Percentiles rank a stretch among this genome's conserved stretches.
Conservation (phyloP, 2,797 vertebrate genomes). For the Amphiprion clarkii region DNA sequence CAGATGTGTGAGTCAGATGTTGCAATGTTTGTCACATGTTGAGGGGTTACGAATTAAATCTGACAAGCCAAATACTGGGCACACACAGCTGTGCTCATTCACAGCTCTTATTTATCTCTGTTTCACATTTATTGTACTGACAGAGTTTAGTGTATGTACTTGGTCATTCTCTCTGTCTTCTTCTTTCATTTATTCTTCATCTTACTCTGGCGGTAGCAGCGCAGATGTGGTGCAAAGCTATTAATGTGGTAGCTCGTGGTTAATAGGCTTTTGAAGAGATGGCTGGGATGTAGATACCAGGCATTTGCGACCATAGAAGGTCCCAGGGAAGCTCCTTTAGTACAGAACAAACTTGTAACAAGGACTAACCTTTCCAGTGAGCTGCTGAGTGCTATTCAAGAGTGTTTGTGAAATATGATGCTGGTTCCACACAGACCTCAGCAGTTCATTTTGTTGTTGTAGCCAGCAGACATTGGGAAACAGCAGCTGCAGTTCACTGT, state of each 20-base stretch:
- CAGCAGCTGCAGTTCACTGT: constrained; percentile 14
- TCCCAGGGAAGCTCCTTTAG: neutral
- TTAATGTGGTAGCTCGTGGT: neutral
- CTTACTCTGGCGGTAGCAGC: neutral
- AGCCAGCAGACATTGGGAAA: constrained; percentile 23
- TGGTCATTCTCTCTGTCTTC: neutral
- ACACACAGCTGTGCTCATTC: neutral
- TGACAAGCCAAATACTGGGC: constrained; percentile 10
- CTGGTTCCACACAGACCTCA: constrained; percentile 9
- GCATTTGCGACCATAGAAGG: constrained; percentile 12
- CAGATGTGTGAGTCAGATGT: constrained; percentile 2
- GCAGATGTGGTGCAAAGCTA: constrained; percentile 1
- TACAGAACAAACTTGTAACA: neutral
- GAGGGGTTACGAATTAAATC: constrained; percentile 50
- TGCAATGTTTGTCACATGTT: constrained; percentile 41
- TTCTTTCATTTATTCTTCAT: constrained; percentile 1
- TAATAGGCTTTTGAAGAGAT: constrained; percentile 15
- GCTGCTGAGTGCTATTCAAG: constrained; percentile 17
- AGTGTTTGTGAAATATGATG: constrained; percentile 41
- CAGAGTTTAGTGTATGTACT: neutral
- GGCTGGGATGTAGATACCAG: neutral
- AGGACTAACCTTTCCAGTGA: constrained; percentile 1
- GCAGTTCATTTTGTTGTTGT: constrained; percentile 30
- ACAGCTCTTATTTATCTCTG: constrained; percentile 3
- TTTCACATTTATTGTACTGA: neutral